Conservation (phyloP, 2,888 invertebrate species). For the Drymonia ruficornis region DNA sequence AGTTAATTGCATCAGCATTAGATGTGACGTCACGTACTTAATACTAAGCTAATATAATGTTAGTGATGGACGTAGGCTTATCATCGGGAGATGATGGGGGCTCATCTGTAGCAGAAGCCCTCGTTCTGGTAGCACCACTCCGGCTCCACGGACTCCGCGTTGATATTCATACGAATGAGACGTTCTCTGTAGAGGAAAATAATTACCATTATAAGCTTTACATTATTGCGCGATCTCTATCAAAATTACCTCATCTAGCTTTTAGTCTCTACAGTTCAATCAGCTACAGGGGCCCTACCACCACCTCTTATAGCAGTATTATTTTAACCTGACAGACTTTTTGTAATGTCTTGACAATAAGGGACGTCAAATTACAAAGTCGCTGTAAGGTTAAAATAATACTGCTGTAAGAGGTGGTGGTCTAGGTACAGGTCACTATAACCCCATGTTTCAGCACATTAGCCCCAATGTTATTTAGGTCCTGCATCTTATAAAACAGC, state of each 20-base stretch:
- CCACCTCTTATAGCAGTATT: no score
- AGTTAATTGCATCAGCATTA: neutral
- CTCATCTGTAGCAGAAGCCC: slow-evolving; percentile 84
- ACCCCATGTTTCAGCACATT: no score
- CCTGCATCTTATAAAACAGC: no score
- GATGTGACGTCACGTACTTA: neutral
- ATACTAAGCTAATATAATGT: neutral
- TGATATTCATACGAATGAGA: slow-evolving; percentile 87
- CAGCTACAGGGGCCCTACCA: no score
- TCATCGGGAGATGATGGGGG: neutral
- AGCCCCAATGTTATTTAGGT: no score
- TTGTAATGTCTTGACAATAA: no score
- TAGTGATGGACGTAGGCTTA: neutral
- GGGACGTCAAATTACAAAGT: no score
- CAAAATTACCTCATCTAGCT: neutral
- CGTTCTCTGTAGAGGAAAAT: slow-evolving; percentile 85
- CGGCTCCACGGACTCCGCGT: slow-evolving; percentile 91
- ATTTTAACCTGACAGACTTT: no score
- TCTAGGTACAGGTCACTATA: no score
- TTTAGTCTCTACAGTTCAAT: no score
- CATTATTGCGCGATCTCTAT: neutral
- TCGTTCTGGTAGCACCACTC: slow-evolving; percentile 95
- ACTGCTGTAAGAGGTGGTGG: no score
- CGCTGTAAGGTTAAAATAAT: no score
- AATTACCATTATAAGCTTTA: neutral